Conservation (phyloP, 23 tunicate genomes). For the Trididemnum miniatum region DNA sequence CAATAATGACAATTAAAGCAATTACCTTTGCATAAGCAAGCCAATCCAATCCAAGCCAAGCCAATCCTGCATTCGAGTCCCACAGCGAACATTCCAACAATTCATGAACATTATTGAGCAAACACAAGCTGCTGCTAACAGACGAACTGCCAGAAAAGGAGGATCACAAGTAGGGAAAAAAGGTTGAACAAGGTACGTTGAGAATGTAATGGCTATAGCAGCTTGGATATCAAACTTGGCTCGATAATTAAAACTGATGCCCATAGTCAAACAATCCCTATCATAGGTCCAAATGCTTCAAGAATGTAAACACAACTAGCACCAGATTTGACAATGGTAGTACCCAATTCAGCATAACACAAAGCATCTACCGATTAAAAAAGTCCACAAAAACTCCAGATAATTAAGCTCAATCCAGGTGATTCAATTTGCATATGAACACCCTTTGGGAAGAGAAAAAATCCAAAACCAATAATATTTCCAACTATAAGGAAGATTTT, state of each 20-base stretch:
- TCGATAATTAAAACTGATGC: conserved; percentile 94
- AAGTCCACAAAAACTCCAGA: conserved; percentile 82
- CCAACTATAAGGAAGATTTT: conserved; percentile 83
- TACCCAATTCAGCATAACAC: conserved; percentile 99
- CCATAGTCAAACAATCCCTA: conserved; percentile 93
- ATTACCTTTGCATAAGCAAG: conserved; percentile 96
- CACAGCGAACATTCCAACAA: conserved; percentile 76
- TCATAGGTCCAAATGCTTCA: conserved; percentile 91
- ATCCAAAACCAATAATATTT: conserved; percentile 93
- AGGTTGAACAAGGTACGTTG: conserved; percentile 84
- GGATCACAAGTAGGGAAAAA: conserved; percentile 94
- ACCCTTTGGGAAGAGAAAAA: conserved; percentile 87
- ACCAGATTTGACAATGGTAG: conserved; percentile 96
- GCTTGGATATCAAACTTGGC: conserved; percentile 94
- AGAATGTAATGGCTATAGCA: conserved; percentile 91
- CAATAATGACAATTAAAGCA: conserved; percentile 85
- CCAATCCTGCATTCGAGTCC: conserved; percentile 83
- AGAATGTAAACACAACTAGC: conserved; percentile 93
- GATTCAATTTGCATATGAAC: conserved; percentile 84
- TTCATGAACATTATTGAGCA: conserved; percentile 80
- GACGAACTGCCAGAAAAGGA: conserved; percentile 74
- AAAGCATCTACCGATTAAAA: conserved; percentile 91
- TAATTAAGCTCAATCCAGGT: conserved; percentile 78
- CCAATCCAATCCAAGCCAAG: too few relatives aligned
- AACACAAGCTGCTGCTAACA: conserved; percentile 89